Evolutionary conservation across 2,888 invertebrate species (phyloP), one percentile per base, ranked within the genome.

Genomic region (Eupithecia tripunctaria): DNA sequence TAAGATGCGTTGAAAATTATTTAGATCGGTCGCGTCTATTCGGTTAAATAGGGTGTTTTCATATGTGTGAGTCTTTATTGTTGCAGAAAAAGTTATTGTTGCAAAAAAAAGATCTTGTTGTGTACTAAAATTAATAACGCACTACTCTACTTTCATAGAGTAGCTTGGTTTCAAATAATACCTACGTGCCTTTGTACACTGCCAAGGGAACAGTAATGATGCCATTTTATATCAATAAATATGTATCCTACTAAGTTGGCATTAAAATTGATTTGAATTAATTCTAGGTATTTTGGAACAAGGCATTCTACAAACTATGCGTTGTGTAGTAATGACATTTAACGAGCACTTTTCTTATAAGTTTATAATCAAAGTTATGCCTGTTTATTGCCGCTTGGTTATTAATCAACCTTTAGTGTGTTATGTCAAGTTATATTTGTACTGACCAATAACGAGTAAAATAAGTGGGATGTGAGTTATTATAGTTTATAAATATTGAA

Each of bases 281-380:
- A 56, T 56, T 56, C 56, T 14, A 25, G 21, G 25, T 25, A 63
- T 32, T 63, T 63, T 63, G 62, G 12, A 36, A 63, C 62, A 63
- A 18, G 12, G 36, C 36, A 38, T 47, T 67, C 71, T 71, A 70
- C 72, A 75, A 77, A 75, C 76, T 75, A 74, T 76, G 75, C 62
- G 18, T 3, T 72, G 72, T 2, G 4, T 74, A 73, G 71, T 79
- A 76, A 77, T 79, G 68, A 72, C 67, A 73, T 73, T 76, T 70
- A 73, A 75, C 72, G 70, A 71, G 66, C 75, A 71, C 68, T 76
- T 67, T 51, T 73, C 73, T 77, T 77, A 77, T 78, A 77, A 77
- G 76, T 77, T 77, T 71, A 73, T 76, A 78, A 74, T 78, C 73
- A 78, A 76, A 76, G 74, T 76, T 76, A 71, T 73, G 47, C 47